phyloP scores from a whole-genome alignment of 1,140 invertebrate genomes.

The Zaprionus capensis region DNA sequence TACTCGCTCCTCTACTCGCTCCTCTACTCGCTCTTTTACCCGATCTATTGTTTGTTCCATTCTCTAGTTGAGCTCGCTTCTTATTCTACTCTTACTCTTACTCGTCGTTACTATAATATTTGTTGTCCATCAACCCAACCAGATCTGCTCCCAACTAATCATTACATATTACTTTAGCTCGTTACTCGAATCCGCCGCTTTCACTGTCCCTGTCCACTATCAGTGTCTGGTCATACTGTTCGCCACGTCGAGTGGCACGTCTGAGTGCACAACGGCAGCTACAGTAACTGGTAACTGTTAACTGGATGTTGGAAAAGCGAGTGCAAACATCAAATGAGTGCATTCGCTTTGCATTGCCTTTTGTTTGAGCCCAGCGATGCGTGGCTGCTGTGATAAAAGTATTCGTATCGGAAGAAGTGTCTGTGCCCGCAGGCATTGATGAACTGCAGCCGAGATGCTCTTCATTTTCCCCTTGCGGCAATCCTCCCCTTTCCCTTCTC shows the following conservation, averaged over 20 bases:
- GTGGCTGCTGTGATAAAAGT: slow-evolving; percentile 76
- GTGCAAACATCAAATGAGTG: slow-evolving; percentile 34
- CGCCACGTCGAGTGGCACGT: slow-evolving; percentile 26
- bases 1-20: not conserved
- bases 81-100: not conserved
- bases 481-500: not conserved
- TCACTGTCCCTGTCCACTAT: not conserved
- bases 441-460: slow-evolving; percentile 29
- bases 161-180: slow-evolving; percentile 2
- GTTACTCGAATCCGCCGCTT: not conserved
- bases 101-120: not conserved
- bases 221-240: slow-evolving; percentile 18
- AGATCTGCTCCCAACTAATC: not conserved
- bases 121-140: not conserved
- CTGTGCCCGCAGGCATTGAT: slow-evolving; percentile 43
- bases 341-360: slow-evolving; percentile 63
- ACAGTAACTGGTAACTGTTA: slow-evolving; percentile 17
- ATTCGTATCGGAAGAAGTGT: slow-evolving; percentile 58
- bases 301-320: slow-evolving; percentile 9
- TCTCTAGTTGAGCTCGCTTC: no score
- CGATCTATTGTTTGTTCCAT: not conserved
- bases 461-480: not conserved
- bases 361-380: slow-evolving; percentile 76
- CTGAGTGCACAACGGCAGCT: slow-evolving; percentile 56
- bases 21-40: not conserved